Conservation (phyloP, 2,113 vertebrate genomes). For the Etheostoma cragini region DNA sequence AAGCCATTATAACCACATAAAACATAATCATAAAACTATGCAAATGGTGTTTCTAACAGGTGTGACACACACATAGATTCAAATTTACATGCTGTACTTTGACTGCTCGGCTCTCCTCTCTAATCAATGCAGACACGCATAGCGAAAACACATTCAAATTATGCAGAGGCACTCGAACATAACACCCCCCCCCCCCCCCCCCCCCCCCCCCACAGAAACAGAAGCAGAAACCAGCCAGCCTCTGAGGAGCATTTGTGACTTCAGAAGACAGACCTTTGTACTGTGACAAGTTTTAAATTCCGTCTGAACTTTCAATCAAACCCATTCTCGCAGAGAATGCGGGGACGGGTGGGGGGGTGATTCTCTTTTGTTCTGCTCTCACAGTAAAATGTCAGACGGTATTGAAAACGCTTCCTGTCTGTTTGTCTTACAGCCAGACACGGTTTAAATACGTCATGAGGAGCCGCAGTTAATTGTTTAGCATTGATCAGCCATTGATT, state of each 20-base stretch:
- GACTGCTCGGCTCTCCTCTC: not conserved
- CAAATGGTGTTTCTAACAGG: conserved; percentile 34
- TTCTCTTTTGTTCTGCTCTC: conserved; percentile 35
- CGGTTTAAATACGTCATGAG: conserved; percentile 24
- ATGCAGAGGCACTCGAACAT: conserved; percentile 46
- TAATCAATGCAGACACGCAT: conserved; percentile 47
- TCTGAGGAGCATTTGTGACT: conserved; percentile 52
- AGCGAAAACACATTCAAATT: conserved; percentile 47
- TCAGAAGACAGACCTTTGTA: conserved; percentile 58
- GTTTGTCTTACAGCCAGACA: conserved; percentile 31
- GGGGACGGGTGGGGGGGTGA: not conserved
- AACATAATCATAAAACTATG: conserved; percentile 16
- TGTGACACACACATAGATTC: conserved; percentile 1
- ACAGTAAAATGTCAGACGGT: conserved; percentile 51
- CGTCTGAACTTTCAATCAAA: conserved; percentile 71
- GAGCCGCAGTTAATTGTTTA: conserved; percentile 57
- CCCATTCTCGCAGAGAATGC: conserved; percentile 23
- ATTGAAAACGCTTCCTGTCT: conserved; percentile 40
- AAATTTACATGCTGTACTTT: conserved; percentile 6
- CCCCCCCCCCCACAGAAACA: conserved; percentile 6
- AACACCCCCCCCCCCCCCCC: conserved; percentile 2
- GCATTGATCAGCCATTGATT: conserved; percentile 63
- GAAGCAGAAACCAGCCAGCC: conserved; percentile 31
- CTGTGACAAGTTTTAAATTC: conserved; percentile 65
- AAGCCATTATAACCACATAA: conserved; percentile 35